Base-by-base conservation (phyloP, 2,888 invertebrate species). In the Polietes domitor region DNA sequence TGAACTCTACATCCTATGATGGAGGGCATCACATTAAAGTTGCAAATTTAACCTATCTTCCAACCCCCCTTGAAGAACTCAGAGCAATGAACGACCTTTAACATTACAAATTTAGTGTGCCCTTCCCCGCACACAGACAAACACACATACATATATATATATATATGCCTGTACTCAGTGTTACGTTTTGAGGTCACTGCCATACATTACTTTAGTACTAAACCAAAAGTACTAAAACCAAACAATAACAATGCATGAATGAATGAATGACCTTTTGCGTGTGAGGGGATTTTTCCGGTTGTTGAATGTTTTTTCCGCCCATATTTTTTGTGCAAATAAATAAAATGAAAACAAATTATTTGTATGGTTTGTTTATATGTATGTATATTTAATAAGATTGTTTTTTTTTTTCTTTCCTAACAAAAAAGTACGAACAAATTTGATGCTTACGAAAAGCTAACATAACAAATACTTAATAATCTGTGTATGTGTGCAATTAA, bases 371-470 rank as follows among this genome's bases (percentile, higher is more conserved):
- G 19, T 68, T 82, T 76, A 47, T 32, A 37, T 65, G 17, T 24
- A 0, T 19, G 21, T 72, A 65, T 50, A 28, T 76, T 73, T 77
- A 47, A 21, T 50, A n/a, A 37, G 37, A n/a, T n/a, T 37, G 32
- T 76, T 70, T 15, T 4, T 77, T 73, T 53, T 19, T 43, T 1
- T 55, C 32, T 73, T 72, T 26, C 63, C 76, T 79, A 41, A 63
- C 50, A 75, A 63, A 58, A 68, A 21, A 53, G 28, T 50, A 50
- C 70, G 63, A 65, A 65, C 65, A 65, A 53, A 55, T 65, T 65
- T 65, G 75, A 68, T 83, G 77, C 80, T 32, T 58, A 68, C 80
- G 75, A 80, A 83, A 77, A 83, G 80, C 83, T 83, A 83, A 72
- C 83, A 83, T 78, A 80, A 83, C 80, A 80, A 75, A 70, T 63